Evolutionary conservation across 1,140 invertebrate species (phyloP), one percentile per base, ranked within the genome.

Genomic region (Bradysia coprophila): DNA sequence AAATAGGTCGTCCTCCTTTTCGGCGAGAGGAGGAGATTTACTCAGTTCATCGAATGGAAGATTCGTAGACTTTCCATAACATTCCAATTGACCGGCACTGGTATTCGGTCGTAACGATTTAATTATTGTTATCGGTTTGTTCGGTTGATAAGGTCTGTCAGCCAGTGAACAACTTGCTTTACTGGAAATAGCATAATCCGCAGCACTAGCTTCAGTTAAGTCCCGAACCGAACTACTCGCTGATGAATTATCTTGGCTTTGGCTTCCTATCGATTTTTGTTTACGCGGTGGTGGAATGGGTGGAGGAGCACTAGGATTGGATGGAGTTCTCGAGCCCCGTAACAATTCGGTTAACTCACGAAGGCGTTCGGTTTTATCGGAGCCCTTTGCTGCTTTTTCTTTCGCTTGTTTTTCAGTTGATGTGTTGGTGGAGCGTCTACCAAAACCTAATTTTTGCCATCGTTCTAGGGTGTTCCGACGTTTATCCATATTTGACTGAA

Each of bases 341-440:
- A 85, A 63, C 42, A 78, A 69, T 54, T 84, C 78, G 4, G 81
- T 84, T 43, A 86, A 67, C 58, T 83, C 79, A 46, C 74, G 71
- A 44, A 85, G 65, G 43, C 75, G 68, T 54, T 81, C 74, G 13
- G 78, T 67, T 56, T 77, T 76, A 40, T 61, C 53, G 15, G 48
- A 43, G 24, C 49, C 47, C 13, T 38, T 38, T 5, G 40, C 63
- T 56, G 4, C 53, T 48, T 43, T 43, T 22, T 16, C 15, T 13
- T 19, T 23, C 3, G 20, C 9, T 21, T 31, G 47, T 39, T 33
- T 38, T 41, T 16, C 45, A 37, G 41, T 21, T 67, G 61, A 43
- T 4, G 46, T 38, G 34, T 56, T 45, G 16, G 53, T 49, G 38
- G 56, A 51, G 43, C 56, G 54, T 36, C 76, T 74, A 63, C 76